phyloP scores from a whole-genome alignment of 2,113 vertebrate species.

The Spheniscus mendiculus region DNA sequence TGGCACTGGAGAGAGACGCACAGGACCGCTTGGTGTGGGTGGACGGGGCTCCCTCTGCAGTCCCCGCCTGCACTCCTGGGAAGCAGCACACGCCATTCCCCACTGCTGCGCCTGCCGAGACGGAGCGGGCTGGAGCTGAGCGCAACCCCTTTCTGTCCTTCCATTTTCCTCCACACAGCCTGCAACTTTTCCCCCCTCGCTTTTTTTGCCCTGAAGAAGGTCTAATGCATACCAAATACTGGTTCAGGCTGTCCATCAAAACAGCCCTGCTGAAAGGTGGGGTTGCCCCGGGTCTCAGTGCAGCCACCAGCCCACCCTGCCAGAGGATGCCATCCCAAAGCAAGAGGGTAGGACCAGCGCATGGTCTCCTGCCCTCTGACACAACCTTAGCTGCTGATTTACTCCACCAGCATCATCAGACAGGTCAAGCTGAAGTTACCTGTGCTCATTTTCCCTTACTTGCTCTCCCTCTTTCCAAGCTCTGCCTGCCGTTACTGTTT shows the following conservation, averaged over 20 bases:
- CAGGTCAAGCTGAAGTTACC: background rate
- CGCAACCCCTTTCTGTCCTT: background rate
- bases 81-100: background rate
- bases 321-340: background rate
- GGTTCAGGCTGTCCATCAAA: background rate
- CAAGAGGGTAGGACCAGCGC: background rate
- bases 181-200: too few relatives aligned
- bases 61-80: too few relatives aligned
- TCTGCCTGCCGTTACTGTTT: background rate
- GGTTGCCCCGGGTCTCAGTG: background rate
- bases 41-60: background rate
- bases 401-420: background rate
- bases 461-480: background rate
- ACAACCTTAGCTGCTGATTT: background rate
- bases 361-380: background rate
- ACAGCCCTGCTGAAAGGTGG: background rate
- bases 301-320: background rate
- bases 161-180: background rate
- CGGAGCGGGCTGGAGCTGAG: background rate
- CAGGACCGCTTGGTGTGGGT: rapidly evolving
- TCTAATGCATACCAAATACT: background rate
- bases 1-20: background rate
- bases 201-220: background rate
- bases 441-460: background rate
- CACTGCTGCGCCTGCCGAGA: rapidly evolving